Conservation (phyloP, 2,797 vertebrate species). For the Pangasius larnaudii region DNA sequence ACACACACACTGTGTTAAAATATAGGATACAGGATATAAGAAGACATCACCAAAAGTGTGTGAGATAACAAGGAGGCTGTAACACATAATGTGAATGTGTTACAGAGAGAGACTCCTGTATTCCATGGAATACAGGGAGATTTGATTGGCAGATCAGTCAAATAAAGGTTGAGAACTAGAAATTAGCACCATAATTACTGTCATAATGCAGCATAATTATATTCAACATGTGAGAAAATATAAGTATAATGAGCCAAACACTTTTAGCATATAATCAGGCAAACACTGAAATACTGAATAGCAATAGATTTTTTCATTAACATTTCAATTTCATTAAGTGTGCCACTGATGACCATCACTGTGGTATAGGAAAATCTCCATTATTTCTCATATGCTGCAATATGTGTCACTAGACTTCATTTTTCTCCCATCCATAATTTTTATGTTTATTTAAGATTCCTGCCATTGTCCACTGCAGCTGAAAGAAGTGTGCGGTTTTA, state of each 20-base stretch:
- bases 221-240: slow-evolving; percentile 3
- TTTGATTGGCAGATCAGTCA: slow-evolving; percentile 13
- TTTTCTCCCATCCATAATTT: neutral
- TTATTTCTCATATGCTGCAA: neutral
- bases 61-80: no score
- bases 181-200: neutral
- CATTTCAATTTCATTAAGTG: slow-evolving; percentile 12
- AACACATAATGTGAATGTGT: no score
- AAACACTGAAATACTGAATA: slow-evolving; percentile 8
- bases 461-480: slow-evolving; percentile 21
- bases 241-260: neutral
- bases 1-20: no score
- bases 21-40: neutral
- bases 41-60: no score
- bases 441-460: slow-evolving; percentile 16
- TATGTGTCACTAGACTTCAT: neutral
- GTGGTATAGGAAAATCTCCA: neutral
- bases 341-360: slow-evolving; percentile 2
- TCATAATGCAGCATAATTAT: neutral
- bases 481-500: slow-evolving; percentile 41
- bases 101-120: neutral
- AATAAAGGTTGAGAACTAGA: neutral
- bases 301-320: neutral
- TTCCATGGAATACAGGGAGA: neutral
- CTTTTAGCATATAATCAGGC: neutral